These are phyloP conservation scores for Spongilla lacustris DNA, from an alignment of 37 sponge, comb jelly and placozoan species.

Conservation along the genomic window DNA sequence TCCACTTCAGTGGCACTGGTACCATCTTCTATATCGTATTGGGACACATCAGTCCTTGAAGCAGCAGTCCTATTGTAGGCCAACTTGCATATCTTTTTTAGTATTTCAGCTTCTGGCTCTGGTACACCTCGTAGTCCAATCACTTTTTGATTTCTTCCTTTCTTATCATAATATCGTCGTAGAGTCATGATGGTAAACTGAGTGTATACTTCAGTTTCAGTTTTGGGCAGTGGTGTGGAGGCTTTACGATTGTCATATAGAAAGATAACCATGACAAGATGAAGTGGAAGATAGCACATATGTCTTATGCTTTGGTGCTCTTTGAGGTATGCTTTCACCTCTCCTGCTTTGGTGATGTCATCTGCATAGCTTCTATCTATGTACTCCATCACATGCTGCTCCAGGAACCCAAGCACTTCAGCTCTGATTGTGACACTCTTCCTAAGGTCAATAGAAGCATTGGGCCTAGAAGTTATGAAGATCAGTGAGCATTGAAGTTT, in stretches of 20 bases:
- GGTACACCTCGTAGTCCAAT: neutral
- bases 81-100: conserved; percentile 10
- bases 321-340: conserved; percentile 2
- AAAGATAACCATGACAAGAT: conserved; percentile 19
- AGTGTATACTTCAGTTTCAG: conserved; percentile 33
- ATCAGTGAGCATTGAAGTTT: conserved; percentile 2
- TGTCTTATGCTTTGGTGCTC: conserved; percentile 11
- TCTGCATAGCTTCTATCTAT: neutral
- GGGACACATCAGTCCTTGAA: neutral
- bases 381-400: conserved; percentile 11
- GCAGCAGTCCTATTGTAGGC: neutral
- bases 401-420: conserved; percentile 33
- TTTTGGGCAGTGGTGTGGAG: neutral
- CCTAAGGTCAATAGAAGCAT: neutral
- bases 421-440: neutral
- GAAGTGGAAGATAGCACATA: conserved; percentile 44
- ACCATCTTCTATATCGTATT: neutral
- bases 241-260: neutral
- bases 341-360: neutral
- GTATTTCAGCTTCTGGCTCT: neutral
- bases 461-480: conserved; percentile 23
- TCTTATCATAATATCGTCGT: neutral
- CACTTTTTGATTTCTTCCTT: neutral
- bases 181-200: conserved; percentile 1
- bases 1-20: neutral